Evolutionary conservation across 1,140 invertebrate species (phyloP), one percentile per base, ranked within the genome.

Genomic region (Cyclina sinensis): DNA sequence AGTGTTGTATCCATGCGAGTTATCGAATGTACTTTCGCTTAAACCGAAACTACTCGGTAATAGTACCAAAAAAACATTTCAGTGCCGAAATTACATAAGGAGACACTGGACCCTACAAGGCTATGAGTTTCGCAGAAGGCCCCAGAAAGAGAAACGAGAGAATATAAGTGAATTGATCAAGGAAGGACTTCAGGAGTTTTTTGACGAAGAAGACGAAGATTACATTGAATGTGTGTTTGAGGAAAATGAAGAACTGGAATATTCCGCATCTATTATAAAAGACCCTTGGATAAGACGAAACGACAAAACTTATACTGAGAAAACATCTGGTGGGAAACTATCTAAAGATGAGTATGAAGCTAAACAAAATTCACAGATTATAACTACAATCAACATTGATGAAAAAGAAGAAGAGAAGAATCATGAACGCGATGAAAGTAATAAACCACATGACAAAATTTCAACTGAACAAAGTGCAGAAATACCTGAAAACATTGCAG

Each of bases 11-110:
- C 70, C 70, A 48, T 46, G 39, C 24, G 70, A 74, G 32, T 37
- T n/a, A 24, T 39, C 70, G 21, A 48, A 14, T 12, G 37, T 46
- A 14, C 43, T 46, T 46, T 39, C 70, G 12, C 5, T 27, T 0
- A 74, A 74, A 37, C 70, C 70, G 21, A 74, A 74, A 21, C 37
- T 16, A 3, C 39, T 74, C 9, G 70, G 70, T 14, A 46, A 74
- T 7, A 7, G 39, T 46, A 48, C 43, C 5, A 74, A 51, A 48
- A 70, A 70, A 35, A 37, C 3, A 27, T 70, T 70, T 5, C 37
- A 70, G 21, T 70, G 37, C 37, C 32, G 14, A 37, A 35, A 70
- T 16, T 37, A 70, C 30, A 35, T 16, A 11, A n/a, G 65, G 7
- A 35, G 14, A 70, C 32, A n/a, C 37, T 37, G 65, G 65, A 37